phyloP scores from a whole-genome alignment of 1,140 invertebrate genomes.

The Drosophila insularis region DNA sequence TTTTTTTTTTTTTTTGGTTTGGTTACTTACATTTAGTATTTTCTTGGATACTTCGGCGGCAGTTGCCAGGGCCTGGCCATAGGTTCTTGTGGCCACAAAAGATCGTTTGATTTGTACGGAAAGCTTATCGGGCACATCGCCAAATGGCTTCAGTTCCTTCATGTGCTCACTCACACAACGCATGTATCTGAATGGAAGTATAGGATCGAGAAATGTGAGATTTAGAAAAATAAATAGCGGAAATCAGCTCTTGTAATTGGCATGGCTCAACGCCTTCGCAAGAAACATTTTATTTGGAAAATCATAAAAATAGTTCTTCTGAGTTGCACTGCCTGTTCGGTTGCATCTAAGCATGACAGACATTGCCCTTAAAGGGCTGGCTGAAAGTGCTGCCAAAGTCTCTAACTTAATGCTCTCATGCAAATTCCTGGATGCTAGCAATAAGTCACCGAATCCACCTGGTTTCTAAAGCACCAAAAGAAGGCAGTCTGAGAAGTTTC shows the following conservation, averaged over 20 bases:
- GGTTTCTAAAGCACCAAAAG: conserved; percentile 14
- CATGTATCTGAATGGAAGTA: conserved; percentile 85
- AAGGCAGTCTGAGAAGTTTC: not conserved
- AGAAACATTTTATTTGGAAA: conserved; percentile 56
- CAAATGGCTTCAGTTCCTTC: conserved; percentile 96
- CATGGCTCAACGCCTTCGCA: conserved; percentile 51
- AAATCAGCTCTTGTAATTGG: conserved; percentile 64
- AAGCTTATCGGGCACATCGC: conserved; percentile 95
- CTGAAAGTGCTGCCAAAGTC: conserved; percentile 7
- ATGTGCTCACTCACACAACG: conserved; percentile 95
- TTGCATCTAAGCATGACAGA: conserved; percentile 49
- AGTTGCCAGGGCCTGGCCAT: conserved; percentile 92
- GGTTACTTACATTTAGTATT: conserved; percentile 89
- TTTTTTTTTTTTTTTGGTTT: not conserved
- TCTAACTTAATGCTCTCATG: conserved; percentile 12
- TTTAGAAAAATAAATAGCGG: conserved; percentile 45
- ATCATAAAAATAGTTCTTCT: conserved; percentile 64
- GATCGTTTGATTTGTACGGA: conserved; percentile 94
- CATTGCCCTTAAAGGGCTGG: conserved; percentile 64
- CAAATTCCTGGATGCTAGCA: too few species aligned
- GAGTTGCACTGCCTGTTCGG: conserved; percentile 10
- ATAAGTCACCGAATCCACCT: too few species aligned
- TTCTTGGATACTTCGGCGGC: conserved; percentile 92
- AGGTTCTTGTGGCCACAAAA: conserved; percentile 96
- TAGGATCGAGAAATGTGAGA: conserved; percentile 3